Conservation (phyloP, 2,113 vertebrate species). For the Rhynchomys soricoides region DNA sequence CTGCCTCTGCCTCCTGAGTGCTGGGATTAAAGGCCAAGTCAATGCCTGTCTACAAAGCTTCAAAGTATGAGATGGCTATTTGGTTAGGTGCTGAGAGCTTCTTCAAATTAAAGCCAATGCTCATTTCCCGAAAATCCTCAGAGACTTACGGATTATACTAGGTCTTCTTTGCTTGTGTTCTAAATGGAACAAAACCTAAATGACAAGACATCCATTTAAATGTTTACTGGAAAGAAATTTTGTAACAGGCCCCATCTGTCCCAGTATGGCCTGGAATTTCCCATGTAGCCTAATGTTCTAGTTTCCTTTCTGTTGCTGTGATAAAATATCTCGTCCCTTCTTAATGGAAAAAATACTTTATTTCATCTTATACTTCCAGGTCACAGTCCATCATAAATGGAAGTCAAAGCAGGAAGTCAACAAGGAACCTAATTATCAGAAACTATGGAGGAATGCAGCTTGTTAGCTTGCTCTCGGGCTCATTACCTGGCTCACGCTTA, state of each 20-base stretch:
- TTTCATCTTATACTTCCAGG: neutral
- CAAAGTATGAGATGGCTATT: neutral
- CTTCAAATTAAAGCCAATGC: neutral
- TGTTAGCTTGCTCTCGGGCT: neutral
- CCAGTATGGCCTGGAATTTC: neutral
- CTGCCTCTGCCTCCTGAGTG: too few species aligned
- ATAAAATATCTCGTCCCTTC: neutral
- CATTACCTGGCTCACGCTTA: neutral
- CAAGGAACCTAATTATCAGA: too few species aligned
- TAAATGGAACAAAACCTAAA: neutral
- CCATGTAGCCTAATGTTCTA: neutral
- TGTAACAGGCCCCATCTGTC: neutral
- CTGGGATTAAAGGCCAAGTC: neutral
- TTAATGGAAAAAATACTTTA: neutral
- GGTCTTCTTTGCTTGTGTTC: neutral
- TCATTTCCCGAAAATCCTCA: neutral
- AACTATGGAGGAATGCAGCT: neutral
- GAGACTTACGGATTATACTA: neutral
- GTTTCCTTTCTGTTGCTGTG: neutral
- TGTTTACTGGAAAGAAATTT: neutral
- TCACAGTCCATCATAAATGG: neutral
- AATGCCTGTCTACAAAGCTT: neutral
- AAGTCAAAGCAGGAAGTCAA: neutral
- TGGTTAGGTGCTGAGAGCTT: neutral
- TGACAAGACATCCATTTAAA: neutral